A percentile compares a stretch with the other conserved stretches of the same genome.
phyloP scores from a whole-genome alignment of 92 coral and sea anemone genomes.

The Metridium senile region DNA sequence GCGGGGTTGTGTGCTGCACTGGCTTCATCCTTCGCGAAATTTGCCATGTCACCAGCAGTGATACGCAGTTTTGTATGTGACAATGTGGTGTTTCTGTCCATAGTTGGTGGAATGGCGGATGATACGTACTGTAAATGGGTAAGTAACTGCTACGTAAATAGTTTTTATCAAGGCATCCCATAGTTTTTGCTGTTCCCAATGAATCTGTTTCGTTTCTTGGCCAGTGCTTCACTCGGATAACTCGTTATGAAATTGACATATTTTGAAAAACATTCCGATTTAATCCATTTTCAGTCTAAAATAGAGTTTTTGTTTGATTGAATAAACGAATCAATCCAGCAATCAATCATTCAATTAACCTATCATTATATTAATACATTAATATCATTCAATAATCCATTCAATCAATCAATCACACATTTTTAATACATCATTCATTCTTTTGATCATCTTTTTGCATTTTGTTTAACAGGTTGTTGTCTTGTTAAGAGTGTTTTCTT shows the following conservation, averaged over 20 bases:
- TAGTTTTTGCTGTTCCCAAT: too few relatives aligned
- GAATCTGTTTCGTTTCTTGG: too few relatives aligned
- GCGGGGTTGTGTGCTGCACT: constrained; percentile 94
- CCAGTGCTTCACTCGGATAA: too few relatives aligned
- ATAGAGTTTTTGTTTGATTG: too few relatives aligned
- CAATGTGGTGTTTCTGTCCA: constrained; percentile 23
- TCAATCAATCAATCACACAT: too few relatives aligned
- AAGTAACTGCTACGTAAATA: not conserved
- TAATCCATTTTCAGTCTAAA: too few relatives aligned
- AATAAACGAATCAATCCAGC: too few relatives aligned
- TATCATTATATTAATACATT: too few relatives aligned
- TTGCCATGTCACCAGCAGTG: constrained; percentile 86
- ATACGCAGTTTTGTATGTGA: constrained; percentile 53
- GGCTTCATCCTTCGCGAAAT: constrained; percentile 89
- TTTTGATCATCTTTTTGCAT: not conserved
- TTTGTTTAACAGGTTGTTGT: constrained; percentile 55
- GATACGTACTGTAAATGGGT: constrained; percentile 35
- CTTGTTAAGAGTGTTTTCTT: constrained; percentile 51
- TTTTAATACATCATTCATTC: not conserved
- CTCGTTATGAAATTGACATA: too few relatives aligned
- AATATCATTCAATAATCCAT: too few relatives aligned
- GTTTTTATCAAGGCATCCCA: not conserved
- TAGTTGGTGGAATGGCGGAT: constrained; percentile 4
- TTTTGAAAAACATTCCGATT: too few relatives aligned
- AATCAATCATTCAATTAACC: too few relatives aligned